A percentile compares a stretch with the other conserved stretches of the same genome.
phyloP scores from a whole-genome alignment of 2,113 vertebrate genomes.

The Corythoichthys intestinalis region DNA sequence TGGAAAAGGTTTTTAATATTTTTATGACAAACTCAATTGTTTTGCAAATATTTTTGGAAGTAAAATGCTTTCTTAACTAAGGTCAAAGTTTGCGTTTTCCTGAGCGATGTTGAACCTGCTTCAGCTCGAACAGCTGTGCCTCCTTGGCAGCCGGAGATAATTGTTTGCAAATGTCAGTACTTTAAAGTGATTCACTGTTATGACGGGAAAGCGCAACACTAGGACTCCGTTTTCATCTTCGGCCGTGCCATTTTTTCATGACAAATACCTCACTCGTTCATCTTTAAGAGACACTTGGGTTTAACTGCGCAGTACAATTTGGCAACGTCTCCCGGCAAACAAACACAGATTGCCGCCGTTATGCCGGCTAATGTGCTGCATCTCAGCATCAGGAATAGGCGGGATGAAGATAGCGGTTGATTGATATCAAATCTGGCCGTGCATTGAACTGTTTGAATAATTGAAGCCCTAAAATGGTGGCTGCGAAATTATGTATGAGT shows the following conservation, averaged over 20 bases:
- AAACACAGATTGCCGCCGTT: slow-evolving; percentile 1
- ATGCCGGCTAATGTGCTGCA: slow-evolving; percentile 11
- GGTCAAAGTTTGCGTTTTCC: background rate
- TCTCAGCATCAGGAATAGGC: slow-evolving; percentile 7
- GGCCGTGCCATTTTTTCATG: background rate
- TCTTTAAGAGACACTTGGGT: background rate
- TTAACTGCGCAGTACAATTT: background rate
- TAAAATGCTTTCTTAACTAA: too few species aligned
- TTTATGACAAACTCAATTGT: too few species aligned
- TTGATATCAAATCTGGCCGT: slow-evolving; percentile 19
- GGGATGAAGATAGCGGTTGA: background rate
- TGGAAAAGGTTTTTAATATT: too few species aligned
- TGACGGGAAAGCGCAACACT: background rate
- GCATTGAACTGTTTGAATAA: slow-evolving; percentile 12
- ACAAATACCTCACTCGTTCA: background rate
- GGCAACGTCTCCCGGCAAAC: background rate
- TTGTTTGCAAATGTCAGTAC: slow-evolving; percentile 2
- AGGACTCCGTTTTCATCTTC: background rate
- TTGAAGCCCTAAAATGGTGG: slow-evolving; percentile 14
- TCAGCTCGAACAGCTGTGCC: background rate
- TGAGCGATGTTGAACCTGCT: background rate
- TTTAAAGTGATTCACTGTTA: background rate
- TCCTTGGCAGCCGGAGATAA: slow-evolving; percentile 3
- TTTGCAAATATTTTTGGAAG: too few species aligned
- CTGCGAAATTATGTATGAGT: slow-evolving; percentile 6